Evolutionary conservation across 2,888 invertebrate genomes (phyloP), one percentile per base, ranked within the genome.

Genomic region (Cenopis cana): DNA sequence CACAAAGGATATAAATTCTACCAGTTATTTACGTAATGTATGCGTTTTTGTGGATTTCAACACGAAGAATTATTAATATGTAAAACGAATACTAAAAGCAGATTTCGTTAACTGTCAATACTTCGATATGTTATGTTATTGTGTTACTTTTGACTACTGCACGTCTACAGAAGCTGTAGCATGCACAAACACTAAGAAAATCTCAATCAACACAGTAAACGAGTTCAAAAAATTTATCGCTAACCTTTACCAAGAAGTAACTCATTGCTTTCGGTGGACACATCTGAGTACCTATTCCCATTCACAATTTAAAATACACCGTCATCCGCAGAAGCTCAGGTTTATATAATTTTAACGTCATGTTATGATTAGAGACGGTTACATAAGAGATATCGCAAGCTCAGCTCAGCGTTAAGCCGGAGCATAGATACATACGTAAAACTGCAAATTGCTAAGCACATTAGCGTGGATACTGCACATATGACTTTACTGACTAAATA

Each of bases 341-440:
- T 65, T 69, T 70, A 70, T 36, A 52, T 65, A 65, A 65, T 57
- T 24, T 57, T 41, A 41, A 20, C 69, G 41, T 33, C 57, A 57
- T 60, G 50, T 52, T 65, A 65, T 59, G 29, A 66, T 70, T 41
- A 17, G 46, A 18, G 52, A 50, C 33, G 10, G 29, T 70, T 70
- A 65, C 33, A 54, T 60, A 70, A 70, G 46, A 14, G 54, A 18
- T 46, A 66, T 65, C 54, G 65, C 57, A 66, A 66, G 70, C 59
- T 36, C 33, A 66, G 70, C 59, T 36, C 33, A 14, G 18, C 60
- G 41, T 33, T 46, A 62, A 49, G 41, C 55, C 12, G 50, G 33
- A n/a, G 12, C 12, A 41, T n/a, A 33, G 70, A n/a, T n/a, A n/a
- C 59, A 65, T 54, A 57, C 54, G 57, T 52, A 59, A 54, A 65